These are phyloP conservation scores for Lates japonicus DNA, from an alignment of 2,797 vertebrate species.

Conservation along the genomic window DNA sequence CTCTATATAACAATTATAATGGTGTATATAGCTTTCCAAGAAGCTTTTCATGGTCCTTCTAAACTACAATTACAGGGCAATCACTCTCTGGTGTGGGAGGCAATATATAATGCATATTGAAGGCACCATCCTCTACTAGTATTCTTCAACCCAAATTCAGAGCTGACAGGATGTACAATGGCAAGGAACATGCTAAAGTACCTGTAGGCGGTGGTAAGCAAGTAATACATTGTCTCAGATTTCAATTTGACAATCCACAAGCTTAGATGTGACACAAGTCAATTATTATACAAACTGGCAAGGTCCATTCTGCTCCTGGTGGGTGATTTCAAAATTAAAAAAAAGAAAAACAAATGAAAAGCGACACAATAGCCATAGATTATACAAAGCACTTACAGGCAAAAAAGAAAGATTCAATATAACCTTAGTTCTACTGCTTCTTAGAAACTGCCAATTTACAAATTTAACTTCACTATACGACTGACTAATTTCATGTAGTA, in stretches of 20 bases:
- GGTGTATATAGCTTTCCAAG: constrained; percentile 60
- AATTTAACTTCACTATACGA: too few species aligned
- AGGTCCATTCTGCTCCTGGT: constrained; percentile 37
- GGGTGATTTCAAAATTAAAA: constrained; percentile 34
- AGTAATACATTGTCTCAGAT: constrained; percentile 32
- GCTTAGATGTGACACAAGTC: constrained; percentile 63
- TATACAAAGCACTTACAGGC: neutral
- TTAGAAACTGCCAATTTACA: too few species aligned
- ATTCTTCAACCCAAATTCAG: constrained; percentile 57
- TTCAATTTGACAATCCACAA: constrained; percentile 58
- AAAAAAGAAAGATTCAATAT: too few species aligned
- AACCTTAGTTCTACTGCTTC: too few species aligned
- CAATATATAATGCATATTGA: constrained; percentile 66
- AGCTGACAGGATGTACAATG: constrained; percentile 44
- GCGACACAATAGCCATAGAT: neutral
- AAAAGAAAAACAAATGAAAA: neutral
- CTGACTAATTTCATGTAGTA: too few species aligned
- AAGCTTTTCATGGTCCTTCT: too few species aligned
- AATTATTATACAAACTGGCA: constrained; percentile 63
- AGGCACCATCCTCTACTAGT: constrained; percentile 45
- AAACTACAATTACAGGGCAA: constrained; percentile 78
- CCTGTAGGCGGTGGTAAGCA: constrained; percentile 36
- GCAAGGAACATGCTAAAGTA: constrained; percentile 44
- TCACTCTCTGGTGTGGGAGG: constrained; percentile 70
- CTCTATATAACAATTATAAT: constrained; percentile 55